Percentiles rank a stretch among this genome's conserved stretches.
Evolutionary conservation across 1,140 invertebrate species (phyloP).

Genomic region (Drosophila jambulina): DNA sequence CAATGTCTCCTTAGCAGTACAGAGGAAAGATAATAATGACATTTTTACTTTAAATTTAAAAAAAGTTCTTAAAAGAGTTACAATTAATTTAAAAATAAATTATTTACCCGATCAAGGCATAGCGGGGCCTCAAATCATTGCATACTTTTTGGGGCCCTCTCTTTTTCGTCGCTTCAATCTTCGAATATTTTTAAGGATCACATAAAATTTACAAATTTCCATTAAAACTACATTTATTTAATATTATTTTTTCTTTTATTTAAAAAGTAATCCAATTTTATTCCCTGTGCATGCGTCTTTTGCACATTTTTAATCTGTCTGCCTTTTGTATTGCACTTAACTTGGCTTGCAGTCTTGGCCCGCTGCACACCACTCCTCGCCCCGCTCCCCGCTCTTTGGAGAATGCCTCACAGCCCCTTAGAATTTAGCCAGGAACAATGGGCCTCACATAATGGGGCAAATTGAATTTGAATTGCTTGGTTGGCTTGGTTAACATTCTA

Average conservation of each 20-base stretch:
- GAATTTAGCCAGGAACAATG: conserved; percentile 77
- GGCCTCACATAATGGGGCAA: conserved; percentile 80
- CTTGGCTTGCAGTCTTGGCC: conserved; percentile 64
- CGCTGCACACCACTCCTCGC: conserved; percentile 6
- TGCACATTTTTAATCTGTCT: conserved; percentile 77
- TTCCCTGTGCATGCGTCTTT: conserved; percentile 49
- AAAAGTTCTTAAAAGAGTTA: neutral
- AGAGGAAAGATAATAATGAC: neutral
- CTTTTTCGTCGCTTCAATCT: neutral
- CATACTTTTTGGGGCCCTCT: neutral
- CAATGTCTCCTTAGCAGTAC: conserved; percentile 10
- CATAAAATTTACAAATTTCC: too few relatives aligned
- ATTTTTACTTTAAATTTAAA: neutral
- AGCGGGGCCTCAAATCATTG: neutral
- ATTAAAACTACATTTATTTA: too few relatives aligned
- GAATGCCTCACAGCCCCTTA: conserved; percentile 49
- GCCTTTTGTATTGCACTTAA: conserved; percentile 81
- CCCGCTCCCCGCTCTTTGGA: conserved; percentile 6
- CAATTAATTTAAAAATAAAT: neutral
- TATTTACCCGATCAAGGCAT: neutral
- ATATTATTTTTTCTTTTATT: neutral
- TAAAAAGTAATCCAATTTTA: neutral
- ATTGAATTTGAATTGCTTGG: conserved; percentile 84
- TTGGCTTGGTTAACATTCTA: conserved; percentile 59
- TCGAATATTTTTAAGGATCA: too few relatives aligned